Evolutionary conservation across 2,888 invertebrate species (phyloP).

Genomic region (Byasa hedistus): DNA sequence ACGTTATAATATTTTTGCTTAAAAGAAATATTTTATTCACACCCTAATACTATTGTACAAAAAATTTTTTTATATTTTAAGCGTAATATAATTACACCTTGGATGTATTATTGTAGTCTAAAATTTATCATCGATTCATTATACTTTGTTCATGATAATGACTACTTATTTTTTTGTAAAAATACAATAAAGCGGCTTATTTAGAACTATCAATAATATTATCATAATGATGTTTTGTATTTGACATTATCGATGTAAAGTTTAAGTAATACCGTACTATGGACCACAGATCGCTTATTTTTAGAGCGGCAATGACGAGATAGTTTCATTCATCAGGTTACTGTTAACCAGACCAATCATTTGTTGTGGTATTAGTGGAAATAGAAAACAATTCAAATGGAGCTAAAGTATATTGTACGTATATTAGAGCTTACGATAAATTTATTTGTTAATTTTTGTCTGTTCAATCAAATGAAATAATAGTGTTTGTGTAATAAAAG

Average conservation of each 20-base stretch:
- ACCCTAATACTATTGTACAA: too few relatives aligned
- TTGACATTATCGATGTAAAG: conserved; percentile 60
- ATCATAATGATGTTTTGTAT: conserved; percentile 66
- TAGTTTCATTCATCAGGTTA: conserved; percentile 62
- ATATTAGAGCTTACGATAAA: conserved; percentile 27
- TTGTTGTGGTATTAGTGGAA: conserved; percentile 50
- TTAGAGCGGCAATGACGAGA: conserved; percentile 49
- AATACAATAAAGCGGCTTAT: conserved; percentile 23
- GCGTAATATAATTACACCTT: too few relatives aligned
- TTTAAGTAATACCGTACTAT: conserved; percentile 70
- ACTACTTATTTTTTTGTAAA: conserved; percentile 5
- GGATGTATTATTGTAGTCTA: too few relatives aligned
- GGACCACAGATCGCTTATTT: conserved; percentile 59
- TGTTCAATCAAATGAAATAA: neutral
- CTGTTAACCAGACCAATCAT: conserved; percentile 51
- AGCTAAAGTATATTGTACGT: conserved; percentile 57
- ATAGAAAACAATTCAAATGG: conserved; percentile 46
- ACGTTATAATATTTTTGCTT: neutral
- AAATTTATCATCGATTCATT: too few relatives aligned
- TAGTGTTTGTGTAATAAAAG: conserved; percentile 8
- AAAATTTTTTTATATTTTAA: too few relatives aligned
- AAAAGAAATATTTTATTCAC: neutral
- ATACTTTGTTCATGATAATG: too few relatives aligned
- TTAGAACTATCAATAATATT: conserved; percentile 52
- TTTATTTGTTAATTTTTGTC: conserved; percentile 11